A percentile compares a stretch with the other conserved stretches of the same genome.
phyloP scores from a whole-genome alignment of 2,113 vertebrate genomes.

The Actenoides hombroni region DNA sequence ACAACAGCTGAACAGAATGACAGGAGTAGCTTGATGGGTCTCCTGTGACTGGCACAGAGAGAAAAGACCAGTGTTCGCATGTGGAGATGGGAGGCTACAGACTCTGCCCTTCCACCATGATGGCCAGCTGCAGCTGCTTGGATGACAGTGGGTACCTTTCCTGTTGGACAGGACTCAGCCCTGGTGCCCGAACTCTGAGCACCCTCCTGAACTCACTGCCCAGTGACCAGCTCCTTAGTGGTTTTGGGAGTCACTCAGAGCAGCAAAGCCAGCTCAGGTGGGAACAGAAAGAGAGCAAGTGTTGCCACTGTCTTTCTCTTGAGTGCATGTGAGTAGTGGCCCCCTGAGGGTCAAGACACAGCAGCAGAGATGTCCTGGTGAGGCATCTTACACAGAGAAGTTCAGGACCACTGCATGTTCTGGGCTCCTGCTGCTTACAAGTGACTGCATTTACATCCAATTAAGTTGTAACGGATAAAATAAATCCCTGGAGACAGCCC shows the following conservation, averaged over 20 bases:
- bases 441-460: constrained; percentile 41
- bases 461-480: constrained; percentile 51
- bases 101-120: not conserved
- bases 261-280: not conserved
- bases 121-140: not conserved
- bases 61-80: not conserved
- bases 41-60: not conserved
- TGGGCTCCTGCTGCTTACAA: constrained; percentile 2
- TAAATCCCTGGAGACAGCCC: constrained; percentile 29
- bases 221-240: not conserved
- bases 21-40: not conserved
- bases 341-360: not conserved
- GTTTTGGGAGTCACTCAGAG: not conserved
- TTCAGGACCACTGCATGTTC: not conserved
- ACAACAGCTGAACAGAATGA: not conserved
- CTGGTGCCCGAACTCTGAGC: not conserved
- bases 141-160: not conserved
- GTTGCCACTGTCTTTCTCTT: not conserved
- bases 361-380: not conserved
- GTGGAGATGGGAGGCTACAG: not conserved
- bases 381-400: not conserved
- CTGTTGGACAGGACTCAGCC: not conserved
- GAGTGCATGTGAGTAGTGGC: not conserved
- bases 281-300: not conserved
- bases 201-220: not conserved